Percentiles rank a stretch among this genome's conserved stretches.
phyloP scores from a whole-genome alignment of 2,797 vertebrate genomes.

The Neosalanx taihuensis region DNA sequence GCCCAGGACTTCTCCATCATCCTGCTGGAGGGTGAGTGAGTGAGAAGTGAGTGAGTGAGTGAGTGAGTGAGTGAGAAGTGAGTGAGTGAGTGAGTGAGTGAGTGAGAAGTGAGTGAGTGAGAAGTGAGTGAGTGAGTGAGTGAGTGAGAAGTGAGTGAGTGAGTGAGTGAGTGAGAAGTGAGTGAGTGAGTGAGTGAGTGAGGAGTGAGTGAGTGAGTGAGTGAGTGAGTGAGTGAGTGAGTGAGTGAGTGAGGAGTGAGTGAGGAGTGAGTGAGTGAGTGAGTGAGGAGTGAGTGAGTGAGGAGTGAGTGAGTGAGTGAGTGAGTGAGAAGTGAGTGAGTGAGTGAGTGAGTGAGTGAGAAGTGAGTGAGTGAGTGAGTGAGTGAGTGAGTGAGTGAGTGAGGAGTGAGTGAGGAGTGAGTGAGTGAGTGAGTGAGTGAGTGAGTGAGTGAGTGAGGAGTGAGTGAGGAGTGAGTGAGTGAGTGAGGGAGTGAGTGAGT shows the following conservation, averaged over 20 bases:
- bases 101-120: no score
- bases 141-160: no score
- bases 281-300: not conserved
- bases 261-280: not conserved
- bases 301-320: not conserved
- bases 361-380: not conserved
- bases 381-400: not conserved
- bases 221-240: not conserved
- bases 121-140: no score
- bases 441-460: not conserved
- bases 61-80: no score
- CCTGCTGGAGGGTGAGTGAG: constrained; percentile 77
- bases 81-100: no score
- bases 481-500: no score
- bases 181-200: not conserved
- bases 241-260: not conserved
- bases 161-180: no score
- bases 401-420: not conserved
- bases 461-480: no score
- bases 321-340: no score
- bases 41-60: no score
- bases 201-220: not conserved
- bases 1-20: constrained; percentile 87
- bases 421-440: not conserved
- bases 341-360: no score